These are phyloP conservation scores for Melieria crassipennis DNA, from an alignment of 2,888 invertebrate species.

Conservation along the genomic window DNA sequence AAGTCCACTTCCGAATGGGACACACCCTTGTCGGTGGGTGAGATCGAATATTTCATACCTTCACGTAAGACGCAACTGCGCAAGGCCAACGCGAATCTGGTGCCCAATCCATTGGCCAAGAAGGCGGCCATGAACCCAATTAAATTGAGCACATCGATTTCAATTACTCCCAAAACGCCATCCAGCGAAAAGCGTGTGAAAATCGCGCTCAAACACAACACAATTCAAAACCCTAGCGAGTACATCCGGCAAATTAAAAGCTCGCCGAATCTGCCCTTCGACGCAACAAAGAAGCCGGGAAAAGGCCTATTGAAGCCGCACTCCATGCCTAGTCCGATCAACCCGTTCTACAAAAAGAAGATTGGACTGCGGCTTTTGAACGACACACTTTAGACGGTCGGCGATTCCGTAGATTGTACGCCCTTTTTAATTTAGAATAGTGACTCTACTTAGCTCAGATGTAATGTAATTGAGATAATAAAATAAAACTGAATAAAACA, in stretches of 20 bases:
- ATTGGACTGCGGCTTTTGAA: constrained; percentile 50
- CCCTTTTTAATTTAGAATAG: constrained; percentile 19
- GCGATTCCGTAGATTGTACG: neutral
- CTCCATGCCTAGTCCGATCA: constrained; percentile 76
- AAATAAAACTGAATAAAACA: constrained; percentile 3
- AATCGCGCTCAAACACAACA: constrained; percentile 77
- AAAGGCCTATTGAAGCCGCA: constrained; percentile 79
- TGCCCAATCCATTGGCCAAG: constrained; percentile 45
- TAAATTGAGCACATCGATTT: constrained; percentile 44
- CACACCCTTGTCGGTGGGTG: constrained; percentile 64
- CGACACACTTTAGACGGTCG: constrained; percentile 52
- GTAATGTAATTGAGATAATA: constrained; percentile 11
- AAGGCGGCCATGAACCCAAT: constrained; percentile 43
- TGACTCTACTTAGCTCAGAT: constrained; percentile 3
- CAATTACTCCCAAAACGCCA: constrained; percentile 39
- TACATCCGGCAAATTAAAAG: constrained; percentile 76
- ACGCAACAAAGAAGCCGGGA: constrained; percentile 74
- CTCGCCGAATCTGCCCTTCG: constrained; percentile 81
- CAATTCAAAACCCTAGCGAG: constrained; percentile 77
- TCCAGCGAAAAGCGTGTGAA: constrained; percentile 73
- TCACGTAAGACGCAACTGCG: constrained; percentile 57
- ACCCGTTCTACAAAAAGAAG: constrained; percentile 78
- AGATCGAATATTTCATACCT: constrained; percentile 61
- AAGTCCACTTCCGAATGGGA: constrained; percentile 61
- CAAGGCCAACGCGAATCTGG: constrained; percentile 54